Evolutionary conservation across 2,113 vertebrate species (phyloP), one percentile per base, ranked within the genome.

Genomic region (Donacobius atricapilla): DNA sequence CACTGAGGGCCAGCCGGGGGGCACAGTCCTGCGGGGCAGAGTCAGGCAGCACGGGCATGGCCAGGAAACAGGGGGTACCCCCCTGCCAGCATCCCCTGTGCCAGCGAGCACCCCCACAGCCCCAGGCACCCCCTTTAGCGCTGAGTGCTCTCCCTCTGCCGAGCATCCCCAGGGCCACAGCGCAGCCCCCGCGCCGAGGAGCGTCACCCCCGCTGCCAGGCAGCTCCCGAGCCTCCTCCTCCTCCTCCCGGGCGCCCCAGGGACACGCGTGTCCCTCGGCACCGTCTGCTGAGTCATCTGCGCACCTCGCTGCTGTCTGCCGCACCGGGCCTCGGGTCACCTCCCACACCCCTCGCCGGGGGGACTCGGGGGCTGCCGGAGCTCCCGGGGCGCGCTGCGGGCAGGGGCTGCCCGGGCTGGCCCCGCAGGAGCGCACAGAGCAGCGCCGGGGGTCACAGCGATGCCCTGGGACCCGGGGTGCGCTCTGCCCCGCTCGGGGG

Each of bases 401-500:
- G 28, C 64, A 6, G 44, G 11, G 42, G 63, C 54, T 14, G 47
- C 5, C 3, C 47, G 11, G 44, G 63, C 54, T 17, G 47, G 5
- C 3, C 54, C 40, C 24, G 1, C 23, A 2, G 22, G 28, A 12
- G 3, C 7, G 33, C 69, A 8, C 11, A 15, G 48, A 23, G 50
- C 60, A 40, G 71, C 23, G 4, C 0, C 31, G 9, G 47, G 15
- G 81, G 4, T 31, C 42, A 20, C 60, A 14, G 60, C 11, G 0
- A 18, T 5, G 1, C 71, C 58, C 79, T 0, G 42, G 33, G 23
- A 21, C 35, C 39, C 2, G 4, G 12, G 33, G 2, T 0, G 10
- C 37, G 27, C 40, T 12, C 37, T 28, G 54, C 54, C 82, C 63
- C 1, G 5, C 53, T 60, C 53, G 9, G 47, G 20, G 16, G 60